A percentile compares a stretch with the other conserved stretches of the same genome.
These are phyloP conservation scores for Spodoptera littoralis DNA, from an alignment of 2,888 invertebrate species.

Conservation along the genomic window DNA sequence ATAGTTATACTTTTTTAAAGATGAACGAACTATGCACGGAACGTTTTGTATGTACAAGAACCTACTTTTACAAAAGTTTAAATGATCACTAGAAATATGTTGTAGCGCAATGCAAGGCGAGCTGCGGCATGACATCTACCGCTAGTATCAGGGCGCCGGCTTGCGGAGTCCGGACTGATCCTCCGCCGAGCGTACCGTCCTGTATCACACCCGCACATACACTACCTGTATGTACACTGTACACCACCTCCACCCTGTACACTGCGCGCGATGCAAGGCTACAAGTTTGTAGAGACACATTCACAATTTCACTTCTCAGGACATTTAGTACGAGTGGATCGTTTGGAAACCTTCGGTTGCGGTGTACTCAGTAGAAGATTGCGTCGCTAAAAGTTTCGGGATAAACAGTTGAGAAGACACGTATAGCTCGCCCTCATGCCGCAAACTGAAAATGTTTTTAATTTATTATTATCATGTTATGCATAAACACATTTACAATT, in stretches of 20 bases:
- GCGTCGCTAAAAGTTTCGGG: slow-evolving; percentile 15
- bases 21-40: too few relatives aligned
- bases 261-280: slow-evolving; percentile 4
- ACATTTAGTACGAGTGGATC: slow-evolving; percentile 8
- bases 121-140: not conserved
- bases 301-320: not conserved
- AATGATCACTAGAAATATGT: too few relatives aligned
- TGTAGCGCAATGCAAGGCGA: not conserved
- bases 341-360: slow-evolving; percentile 17
- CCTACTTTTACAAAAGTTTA: too few relatives aligned
- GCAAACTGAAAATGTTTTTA: too few relatives aligned
- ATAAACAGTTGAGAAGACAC: not conserved
- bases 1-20: too few relatives aligned
- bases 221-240: not conserved
- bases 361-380: slow-evolving; percentile 12
- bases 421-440: too few relatives aligned
- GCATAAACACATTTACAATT: too few relatives aligned
- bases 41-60: too few relatives aligned
- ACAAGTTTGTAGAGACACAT: slow-evolving; percentile 18
- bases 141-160: not conserved
- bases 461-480: too few relatives aligned
- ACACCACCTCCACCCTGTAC: not conserved
- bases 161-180: not conserved
- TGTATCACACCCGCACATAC: too few relatives aligned
- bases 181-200: not conserved